Evolutionary conservation across 2,888 invertebrate species (phyloP), one percentile per base, ranked within the genome.

Genomic region (Hedychridium roseum): DNA sequence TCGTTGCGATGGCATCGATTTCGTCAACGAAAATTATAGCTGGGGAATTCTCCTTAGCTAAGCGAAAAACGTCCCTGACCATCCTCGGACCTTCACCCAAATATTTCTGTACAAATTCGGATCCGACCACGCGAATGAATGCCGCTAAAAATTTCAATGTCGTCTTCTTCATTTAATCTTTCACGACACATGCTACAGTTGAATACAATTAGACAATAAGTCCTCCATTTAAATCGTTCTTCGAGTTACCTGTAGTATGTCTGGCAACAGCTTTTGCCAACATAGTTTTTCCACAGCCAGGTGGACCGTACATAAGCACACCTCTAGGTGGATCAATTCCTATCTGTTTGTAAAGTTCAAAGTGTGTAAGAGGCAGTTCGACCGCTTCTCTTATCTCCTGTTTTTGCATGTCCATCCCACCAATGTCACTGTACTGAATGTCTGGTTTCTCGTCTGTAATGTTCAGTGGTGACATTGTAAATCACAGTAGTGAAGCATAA

Each of bases 1-100:
- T 99, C 2, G 99, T 99, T 7, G 98, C 99, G 67, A 99, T 99
- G 26, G 99, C 99, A 81, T 99, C 99, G 70, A 99, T 99, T 83
- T 99, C 99, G 81, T 99, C 99, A 73, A 99, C 99, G 79, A 99
- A 99, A 67, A 99, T 99, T 67, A 99, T 99, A 1, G 98, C 97
- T 1, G 99, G 99, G 1, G 97, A 92, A 82, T 99, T 99, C 81
- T 99, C 99, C 79, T 98, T 97, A 12, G 99, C 99, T 56, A 99
- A 85, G 70, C 99, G 89, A 81, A 99, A 99, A 9, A 99, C 98
- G 79, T 99, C 99, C 54, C 99, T 86, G 21, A 99, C 99, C 99
- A 99, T 99, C 43, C 99, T 88, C 0, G 99, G 98, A 0, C 99
- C 99, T 80, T 99, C 99, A 23, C 99, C 99, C 43, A 99, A 83